Percentiles rank a stretch among this genome's conserved stretches.
Evolutionary conservation across 2,888 invertebrate species (phyloP).

Genomic region (Nemotelus nigrinus): DNA sequence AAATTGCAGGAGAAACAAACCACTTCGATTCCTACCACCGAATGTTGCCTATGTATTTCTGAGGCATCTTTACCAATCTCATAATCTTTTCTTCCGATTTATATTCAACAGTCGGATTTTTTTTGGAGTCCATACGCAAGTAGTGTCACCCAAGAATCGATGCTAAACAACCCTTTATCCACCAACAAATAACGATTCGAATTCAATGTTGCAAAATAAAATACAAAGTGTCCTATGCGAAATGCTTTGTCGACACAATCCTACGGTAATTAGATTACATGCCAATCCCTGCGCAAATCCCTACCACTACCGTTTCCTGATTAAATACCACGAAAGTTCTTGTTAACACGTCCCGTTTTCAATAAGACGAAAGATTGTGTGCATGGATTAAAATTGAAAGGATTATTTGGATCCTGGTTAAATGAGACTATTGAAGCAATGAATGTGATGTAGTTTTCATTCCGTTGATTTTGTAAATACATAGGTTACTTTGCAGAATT

Average conservation of each 20-base stretch:
- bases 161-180: too few species aligned
- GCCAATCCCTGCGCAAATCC: constrained; percentile 21
- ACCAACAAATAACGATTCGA: too few species aligned
- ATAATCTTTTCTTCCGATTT: too few species aligned
- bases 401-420: constrained; percentile 1
- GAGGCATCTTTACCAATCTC: too few species aligned
- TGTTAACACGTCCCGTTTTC: background rate
- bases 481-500: background rate
- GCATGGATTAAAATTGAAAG: constrained; percentile 25
- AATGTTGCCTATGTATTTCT: too few species aligned
- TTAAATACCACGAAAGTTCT: background rate
- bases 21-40: too few species aligned
- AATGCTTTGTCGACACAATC: background rate
- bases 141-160: too few species aligned
- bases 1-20: too few species aligned
- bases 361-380: background rate
- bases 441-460: background rate
- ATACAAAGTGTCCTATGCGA: background rate
- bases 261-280: constrained; percentile 22
- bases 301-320: background rate
- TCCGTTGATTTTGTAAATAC: background rate
- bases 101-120: too few species aligned
- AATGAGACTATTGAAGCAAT: background rate
- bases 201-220: too few species aligned
- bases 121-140: too few species aligned